phyloP scores from a whole-genome alignment of 2,888 invertebrate genomes.

The Drosophila subquinaria region DNA sequence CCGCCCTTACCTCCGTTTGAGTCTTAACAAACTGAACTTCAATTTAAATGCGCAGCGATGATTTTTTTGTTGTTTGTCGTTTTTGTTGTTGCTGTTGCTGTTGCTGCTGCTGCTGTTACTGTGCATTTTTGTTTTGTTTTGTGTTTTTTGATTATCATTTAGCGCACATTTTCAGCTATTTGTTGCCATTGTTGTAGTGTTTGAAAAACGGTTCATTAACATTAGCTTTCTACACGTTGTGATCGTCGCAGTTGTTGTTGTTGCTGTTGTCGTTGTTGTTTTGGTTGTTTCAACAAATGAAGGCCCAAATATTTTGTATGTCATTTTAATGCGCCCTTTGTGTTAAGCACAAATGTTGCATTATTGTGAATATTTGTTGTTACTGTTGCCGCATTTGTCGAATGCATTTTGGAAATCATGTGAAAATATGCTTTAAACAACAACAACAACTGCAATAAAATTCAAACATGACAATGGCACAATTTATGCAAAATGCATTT shows the following conservation, averaged over 20 bases:
- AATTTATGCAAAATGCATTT: conserved; percentile 71
- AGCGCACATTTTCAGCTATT: conserved; percentile 54
- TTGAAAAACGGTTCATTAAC: conserved; percentile 72
- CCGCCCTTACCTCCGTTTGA: neutral
- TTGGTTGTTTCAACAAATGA: conserved; percentile 59
- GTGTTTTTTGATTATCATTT: conserved; percentile 61
- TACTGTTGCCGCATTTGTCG: conserved; percentile 49
- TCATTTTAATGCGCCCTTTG: conserved; percentile 63
- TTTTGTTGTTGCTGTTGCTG: conserved; percentile 27
- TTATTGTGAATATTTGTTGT: conserved; percentile 32
- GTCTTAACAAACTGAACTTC: conserved; percentile 42
- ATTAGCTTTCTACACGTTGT: conserved; percentile 67
- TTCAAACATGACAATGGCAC: conserved; percentile 68
- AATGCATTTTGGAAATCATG: conserved; percentile 66
- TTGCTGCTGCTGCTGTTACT: conserved; percentile 25
- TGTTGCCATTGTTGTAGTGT: conserved; percentile 45
- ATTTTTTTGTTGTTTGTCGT: conserved; percentile 23
- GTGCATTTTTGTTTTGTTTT: conserved; percentile 17
- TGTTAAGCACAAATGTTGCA: conserved; percentile 41
- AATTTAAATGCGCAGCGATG: conserved; percentile 46
- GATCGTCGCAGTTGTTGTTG: conserved; percentile 23
- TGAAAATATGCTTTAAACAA: conserved; percentile 42
- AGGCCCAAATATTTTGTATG: conserved; percentile 71
- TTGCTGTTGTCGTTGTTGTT: conserved; percentile 30
- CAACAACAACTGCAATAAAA: conserved; percentile 9